Evolutionary conservation across 2,888 invertebrate species (phyloP).

Genomic region (Dinocampus coccinellae): DNA sequence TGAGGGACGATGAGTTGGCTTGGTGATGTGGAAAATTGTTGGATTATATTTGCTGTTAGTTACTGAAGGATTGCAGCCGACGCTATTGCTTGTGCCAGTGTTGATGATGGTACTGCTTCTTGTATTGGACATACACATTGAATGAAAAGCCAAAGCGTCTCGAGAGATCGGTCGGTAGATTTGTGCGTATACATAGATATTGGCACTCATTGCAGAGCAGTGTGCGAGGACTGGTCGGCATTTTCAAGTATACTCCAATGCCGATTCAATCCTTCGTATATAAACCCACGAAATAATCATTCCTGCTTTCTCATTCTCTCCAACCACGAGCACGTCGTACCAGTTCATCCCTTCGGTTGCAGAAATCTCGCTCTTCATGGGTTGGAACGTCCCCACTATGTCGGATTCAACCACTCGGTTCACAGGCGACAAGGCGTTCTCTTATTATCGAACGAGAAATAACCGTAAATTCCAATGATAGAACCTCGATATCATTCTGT

Average conservation of each 20-base stretch:
- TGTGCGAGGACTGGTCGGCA: conserved; percentile 52
- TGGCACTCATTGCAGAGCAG: conserved; percentile 54
- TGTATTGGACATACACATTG: conserved; percentile 32
- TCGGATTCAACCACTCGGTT: conserved; percentile 25
- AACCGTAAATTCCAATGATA: conserved; percentile 48
- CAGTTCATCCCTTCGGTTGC: conserved; percentile 62
- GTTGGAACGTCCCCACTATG: conserved; percentile 49
- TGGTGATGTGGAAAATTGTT: conserved; percentile 63
- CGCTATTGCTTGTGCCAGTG: conserved; percentile 24
- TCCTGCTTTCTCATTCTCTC: conserved; percentile 36
- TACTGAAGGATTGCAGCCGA: conserved; percentile 35
- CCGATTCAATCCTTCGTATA: conserved; percentile 62
- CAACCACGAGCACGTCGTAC: conserved; percentile 37
- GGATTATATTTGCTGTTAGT: conserved; percentile 62
- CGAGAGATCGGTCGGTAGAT: neutral
- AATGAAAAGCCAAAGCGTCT: conserved; percentile 59
- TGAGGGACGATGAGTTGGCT: conserved; percentile 50
- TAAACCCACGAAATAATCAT: conserved; percentile 66
- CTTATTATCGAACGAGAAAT: conserved; percentile 48
- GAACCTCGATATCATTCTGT: conserved; percentile 30
- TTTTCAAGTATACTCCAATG: conserved; percentile 64
- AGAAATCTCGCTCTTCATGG: conserved; percentile 56
- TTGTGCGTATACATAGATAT: neutral
- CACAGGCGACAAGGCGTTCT: conserved; percentile 43
- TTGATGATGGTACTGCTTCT: neutral